These are phyloP conservation scores for Prinia subflava DNA, from an alignment of 2,113 vertebrate genomes.

Conservation along the genomic window DNA sequence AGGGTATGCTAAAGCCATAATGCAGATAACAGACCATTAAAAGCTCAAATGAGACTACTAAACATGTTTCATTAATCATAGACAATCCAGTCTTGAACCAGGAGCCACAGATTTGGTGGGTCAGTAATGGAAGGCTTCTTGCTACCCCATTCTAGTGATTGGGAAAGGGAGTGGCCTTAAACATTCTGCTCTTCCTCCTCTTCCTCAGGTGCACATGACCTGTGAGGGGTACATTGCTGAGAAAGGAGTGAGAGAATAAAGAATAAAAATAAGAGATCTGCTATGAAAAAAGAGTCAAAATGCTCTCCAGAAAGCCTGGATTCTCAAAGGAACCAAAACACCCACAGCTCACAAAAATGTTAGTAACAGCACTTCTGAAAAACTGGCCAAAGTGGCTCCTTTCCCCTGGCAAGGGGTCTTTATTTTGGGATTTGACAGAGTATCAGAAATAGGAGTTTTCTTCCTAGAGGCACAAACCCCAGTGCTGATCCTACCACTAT, in stretches of 20 bases:
- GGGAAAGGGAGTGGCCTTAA: background rate
- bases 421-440: background rate
- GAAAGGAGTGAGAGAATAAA: background rate
- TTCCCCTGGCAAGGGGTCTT: background rate
- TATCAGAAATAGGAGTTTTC: background rate
- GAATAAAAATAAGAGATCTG: background rate
- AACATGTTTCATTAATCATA: conserved; percentile 63
- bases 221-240: background rate
- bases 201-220: background rate
- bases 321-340: conserved; percentile 5
- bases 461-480: background rate
- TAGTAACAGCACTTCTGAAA: background rate
- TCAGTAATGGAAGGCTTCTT: background rate
- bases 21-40: conserved; percentile 45
- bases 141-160: background rate
- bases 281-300: background rate
- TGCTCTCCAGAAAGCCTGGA: background rate
- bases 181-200: background rate
- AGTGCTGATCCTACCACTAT: background rate
- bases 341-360: background rate
- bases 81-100: conserved; percentile 19
- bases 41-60: conserved; percentile 48
- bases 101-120: background rate
- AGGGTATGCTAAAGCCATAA: conserved; percentile 13
- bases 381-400: background rate